phyloP scores from a whole-genome alignment of 2,888 invertebrate genomes.

The Ophion slaviceki region DNA sequence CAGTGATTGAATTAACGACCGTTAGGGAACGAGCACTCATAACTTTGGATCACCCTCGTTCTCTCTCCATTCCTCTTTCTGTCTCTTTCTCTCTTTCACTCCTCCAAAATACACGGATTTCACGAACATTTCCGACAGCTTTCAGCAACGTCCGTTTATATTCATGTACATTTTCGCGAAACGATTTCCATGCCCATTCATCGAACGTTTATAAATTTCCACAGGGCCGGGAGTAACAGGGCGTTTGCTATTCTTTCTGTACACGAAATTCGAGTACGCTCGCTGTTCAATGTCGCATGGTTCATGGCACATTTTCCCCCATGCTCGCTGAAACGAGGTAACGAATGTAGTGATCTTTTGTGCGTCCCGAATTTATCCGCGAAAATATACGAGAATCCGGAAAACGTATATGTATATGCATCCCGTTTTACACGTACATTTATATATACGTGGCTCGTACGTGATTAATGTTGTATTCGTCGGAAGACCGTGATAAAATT shows the following conservation, averaged over 20 bases:
- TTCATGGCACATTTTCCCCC: neutral
- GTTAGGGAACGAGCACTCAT: conserved; percentile 15
- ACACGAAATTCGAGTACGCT: conserved; percentile 50
- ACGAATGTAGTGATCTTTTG: conserved; percentile 59
- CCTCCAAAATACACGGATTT: conserved; percentile 36
- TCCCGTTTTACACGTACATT: no score
- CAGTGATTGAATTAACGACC: conserved; percentile 16
- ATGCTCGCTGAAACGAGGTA: conserved; percentile 47
- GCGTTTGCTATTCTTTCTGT: conserved; percentile 46
- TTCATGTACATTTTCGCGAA: conserved; percentile 55
- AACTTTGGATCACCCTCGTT: conserved; percentile 17
- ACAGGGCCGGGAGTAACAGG: conserved; percentile 24
- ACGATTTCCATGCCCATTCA: conserved; percentile 28
- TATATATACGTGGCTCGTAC: neutral
- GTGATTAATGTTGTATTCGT: conserved; percentile 18
- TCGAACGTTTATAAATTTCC: conserved; percentile 48
- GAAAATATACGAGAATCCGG: conserved; percentile 23
- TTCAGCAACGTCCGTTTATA: conserved; percentile 35
- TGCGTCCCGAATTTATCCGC: conserved; percentile 24
- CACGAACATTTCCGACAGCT: conserved; percentile 42
- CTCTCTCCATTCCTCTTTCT: neutral
- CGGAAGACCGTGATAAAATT: conserved; percentile 3
- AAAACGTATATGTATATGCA: conserved; percentile 1
- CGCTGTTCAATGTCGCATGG: conserved; percentile 27
- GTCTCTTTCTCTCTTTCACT: neutral